Conservation (phyloP, 2,888 invertebrate species). For the Cyaniris semiargus region DNA sequence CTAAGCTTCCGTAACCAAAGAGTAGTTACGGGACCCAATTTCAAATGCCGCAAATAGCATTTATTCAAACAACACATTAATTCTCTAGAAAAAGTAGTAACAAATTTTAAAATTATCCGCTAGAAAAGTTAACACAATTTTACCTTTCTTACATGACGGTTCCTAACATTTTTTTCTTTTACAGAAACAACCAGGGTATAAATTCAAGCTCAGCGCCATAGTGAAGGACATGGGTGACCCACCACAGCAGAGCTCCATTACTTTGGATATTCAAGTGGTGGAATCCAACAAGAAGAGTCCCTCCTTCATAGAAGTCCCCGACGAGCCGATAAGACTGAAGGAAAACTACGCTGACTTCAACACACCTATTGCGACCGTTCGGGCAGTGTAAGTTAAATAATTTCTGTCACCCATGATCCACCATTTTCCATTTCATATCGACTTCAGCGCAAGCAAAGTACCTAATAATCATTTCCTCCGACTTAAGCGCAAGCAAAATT, state of each 20-base stretch:
- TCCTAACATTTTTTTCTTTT: constrained; percentile 29
- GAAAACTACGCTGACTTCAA: constrained; percentile 89
- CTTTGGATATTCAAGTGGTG: constrained; percentile 91
- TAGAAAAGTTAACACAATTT: neutral
- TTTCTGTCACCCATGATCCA: too few relatives aligned
- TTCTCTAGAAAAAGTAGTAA: neutral
- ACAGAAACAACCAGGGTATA: constrained; percentile 82
- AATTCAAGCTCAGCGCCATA: constrained; percentile 85
- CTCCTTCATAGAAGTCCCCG: constrained; percentile 83
- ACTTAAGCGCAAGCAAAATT: neutral
- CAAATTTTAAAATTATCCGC: neutral
- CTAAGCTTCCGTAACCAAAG: too few relatives aligned
- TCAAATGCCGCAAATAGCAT: too few relatives aligned
- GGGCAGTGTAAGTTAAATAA: constrained; percentile 85
- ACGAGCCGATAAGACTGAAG: constrained; percentile 82
- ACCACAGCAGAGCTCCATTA: constrained; percentile 85
- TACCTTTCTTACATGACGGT: neutral
- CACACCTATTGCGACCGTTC: constrained; percentile 84
- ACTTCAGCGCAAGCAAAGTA: too few relatives aligned
- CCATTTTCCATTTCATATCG: constrained; percentile 32
- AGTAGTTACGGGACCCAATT: too few relatives aligned
- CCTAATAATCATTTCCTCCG: neutral
- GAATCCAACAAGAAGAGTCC: constrained; percentile 93
- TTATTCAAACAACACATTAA: too few relatives aligned
- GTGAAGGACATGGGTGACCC: constrained; percentile 88